Percentiles rank a stretch among this genome's conserved stretches.
Evolutionary conservation across 2,113 vertebrate species (phyloP).

Genomic region (Varanus salvator): DNA sequence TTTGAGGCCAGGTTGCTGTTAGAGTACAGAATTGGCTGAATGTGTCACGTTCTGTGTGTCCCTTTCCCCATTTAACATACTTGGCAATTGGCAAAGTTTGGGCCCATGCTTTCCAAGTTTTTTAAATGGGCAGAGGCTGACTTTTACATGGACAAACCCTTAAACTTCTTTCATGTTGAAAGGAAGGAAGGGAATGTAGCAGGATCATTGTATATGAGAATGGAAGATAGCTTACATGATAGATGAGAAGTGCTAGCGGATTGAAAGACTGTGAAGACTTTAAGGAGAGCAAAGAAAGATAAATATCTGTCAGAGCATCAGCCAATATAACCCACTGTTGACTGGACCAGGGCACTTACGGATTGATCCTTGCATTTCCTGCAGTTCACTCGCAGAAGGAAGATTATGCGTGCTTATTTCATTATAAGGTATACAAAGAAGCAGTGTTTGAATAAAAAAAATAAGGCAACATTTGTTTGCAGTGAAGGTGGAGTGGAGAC

Average conservation of each 20-base stretch:
- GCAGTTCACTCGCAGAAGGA: not conserved
- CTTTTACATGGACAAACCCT: not conserved
- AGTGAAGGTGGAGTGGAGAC: constrained; percentile 10
- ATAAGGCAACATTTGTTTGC: constrained; percentile 19
- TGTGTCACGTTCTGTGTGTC: not conserved
- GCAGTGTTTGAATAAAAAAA: not conserved
- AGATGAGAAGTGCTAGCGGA: not conserved
- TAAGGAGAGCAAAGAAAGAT: not conserved
- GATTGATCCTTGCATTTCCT: not conserved
- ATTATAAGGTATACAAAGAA: not conserved
- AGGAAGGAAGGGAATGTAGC: too few species aligned
- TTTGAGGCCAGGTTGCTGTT: not conserved
- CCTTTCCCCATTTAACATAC: not conserved
- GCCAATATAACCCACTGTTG: not conserved
- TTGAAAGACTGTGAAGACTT: not conserved
- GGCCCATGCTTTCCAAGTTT: not conserved
- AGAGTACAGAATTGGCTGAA: not conserved
- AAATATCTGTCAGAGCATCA: not conserved
- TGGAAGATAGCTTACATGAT: not conserved
- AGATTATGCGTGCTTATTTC: not conserved
- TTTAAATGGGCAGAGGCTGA: not conserved
- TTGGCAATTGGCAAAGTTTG: not conserved
- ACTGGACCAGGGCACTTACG: not conserved
- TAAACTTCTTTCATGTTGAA: not conserved
- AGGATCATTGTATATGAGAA: not conserved